These are phyloP conservation scores for Lochmaea crataegi DNA, from an alignment of 2,888 invertebrate species.

Conservation along the genomic window DNA sequence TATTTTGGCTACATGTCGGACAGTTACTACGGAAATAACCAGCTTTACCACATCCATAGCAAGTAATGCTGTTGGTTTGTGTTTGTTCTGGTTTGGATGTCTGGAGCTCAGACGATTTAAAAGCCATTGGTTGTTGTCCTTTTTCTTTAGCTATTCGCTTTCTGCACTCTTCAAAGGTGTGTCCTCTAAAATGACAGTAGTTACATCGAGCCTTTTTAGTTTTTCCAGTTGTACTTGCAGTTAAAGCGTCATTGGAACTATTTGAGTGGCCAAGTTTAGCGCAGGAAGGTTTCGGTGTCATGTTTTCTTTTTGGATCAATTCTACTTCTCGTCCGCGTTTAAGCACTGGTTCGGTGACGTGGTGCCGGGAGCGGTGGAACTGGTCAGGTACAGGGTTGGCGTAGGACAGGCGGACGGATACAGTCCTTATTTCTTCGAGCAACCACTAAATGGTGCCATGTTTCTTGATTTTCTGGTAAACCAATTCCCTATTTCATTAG, in stretches of 20 bases:
- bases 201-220: constrained; percentile 16
- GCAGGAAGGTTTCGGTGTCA: neutral
- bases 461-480: too few species aligned
- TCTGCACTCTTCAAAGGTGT: constrained; percentile 15
- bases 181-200: constrained; percentile 22
- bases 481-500: too few species aligned
- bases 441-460: too few species aligned
- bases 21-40: constrained; percentile 21
- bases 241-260: neutral
- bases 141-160: constrained; percentile 21
- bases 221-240: neutral
- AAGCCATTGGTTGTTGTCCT: neutral
- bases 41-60: constrained; percentile 20
- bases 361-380: too few species aligned
- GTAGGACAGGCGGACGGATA: too few species aligned
- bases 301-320: neutral
- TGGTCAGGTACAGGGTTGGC: too few species aligned
- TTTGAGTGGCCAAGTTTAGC: neutral
- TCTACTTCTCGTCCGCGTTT: constrained; percentile 22
- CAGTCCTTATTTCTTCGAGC: too few species aligned
- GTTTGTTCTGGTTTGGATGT: neutral
- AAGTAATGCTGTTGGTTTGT: neutral
- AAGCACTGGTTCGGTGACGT: too few species aligned
- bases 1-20: constrained; percentile 9
- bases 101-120: neutral